These are phyloP conservation scores for Tiliacea aurago DNA, from an alignment of 2,888 invertebrate genomes.

Conservation along the genomic window DNA sequence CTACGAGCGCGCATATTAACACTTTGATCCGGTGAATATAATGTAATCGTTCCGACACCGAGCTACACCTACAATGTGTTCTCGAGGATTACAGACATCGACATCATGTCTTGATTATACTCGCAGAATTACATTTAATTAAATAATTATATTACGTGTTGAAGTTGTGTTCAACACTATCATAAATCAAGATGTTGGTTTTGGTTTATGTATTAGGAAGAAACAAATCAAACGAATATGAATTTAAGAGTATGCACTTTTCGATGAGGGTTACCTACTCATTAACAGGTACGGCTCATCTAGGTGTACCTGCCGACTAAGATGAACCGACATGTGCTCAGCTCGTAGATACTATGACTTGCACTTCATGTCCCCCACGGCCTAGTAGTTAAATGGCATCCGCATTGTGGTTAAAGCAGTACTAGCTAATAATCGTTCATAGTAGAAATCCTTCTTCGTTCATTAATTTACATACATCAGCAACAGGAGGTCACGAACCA, in stretches of 20 bases:
- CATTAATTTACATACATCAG: background rate
- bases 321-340: background rate
- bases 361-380: background rate
- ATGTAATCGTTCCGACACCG: constrained; percentile 60
- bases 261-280: background rate
- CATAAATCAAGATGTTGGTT: constrained; percentile 18
- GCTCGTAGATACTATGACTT: no score
- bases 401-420: background rate
- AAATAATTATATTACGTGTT: constrained; percentile 48
- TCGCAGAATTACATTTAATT: constrained; percentile 54
- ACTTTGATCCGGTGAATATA: constrained; percentile 65
- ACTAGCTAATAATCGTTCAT: background rate
- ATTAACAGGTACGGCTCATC: background rate
- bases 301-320: no score
- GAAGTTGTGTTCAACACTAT: constrained; percentile 25
- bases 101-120: constrained; percentile 61
- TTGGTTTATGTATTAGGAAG: constrained; percentile 9
- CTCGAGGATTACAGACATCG: constrained; percentile 53
- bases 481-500: background rate
- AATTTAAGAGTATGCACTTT: constrained; percentile 7
- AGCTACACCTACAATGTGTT: constrained; percentile 57
- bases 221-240: background rate
- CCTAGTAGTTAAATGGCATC: background rate
- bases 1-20: constrained; percentile 68
- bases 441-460: background rate